These are phyloP conservation scores for Meriones psammophilus DNA, from an alignment of 2,797 vertebrate species.

Conservation along the genomic window DNA sequence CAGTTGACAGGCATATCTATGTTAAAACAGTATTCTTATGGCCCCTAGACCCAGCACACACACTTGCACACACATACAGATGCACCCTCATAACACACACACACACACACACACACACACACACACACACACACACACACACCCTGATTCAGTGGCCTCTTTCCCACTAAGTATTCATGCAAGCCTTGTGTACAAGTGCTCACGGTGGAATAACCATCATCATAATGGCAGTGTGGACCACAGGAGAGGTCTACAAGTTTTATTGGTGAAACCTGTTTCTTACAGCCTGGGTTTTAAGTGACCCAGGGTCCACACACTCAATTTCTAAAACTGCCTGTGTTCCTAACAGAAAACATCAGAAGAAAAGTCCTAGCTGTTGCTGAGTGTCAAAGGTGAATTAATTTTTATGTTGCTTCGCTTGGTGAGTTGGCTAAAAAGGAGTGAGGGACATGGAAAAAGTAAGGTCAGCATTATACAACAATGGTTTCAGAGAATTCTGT, in stretches of 20 bases:
- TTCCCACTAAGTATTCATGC: neutral
- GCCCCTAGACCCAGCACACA: no score
- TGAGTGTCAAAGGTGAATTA: neutral
- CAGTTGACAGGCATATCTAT: neutral
- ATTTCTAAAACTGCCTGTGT: slow-evolving; percentile 10
- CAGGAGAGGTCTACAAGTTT: fast-evolving
- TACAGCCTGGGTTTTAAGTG: neutral
- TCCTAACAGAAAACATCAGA: slow-evolving; percentile 41
- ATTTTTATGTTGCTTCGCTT: slow-evolving; percentile 22
- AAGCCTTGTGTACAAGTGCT: neutral
- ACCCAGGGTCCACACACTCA: neutral
- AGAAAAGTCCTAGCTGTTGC: neutral
- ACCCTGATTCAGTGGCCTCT: neutral
- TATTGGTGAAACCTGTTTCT: neutral
- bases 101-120: no score
- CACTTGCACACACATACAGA: neutral
- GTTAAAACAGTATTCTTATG: neutral
- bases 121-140: no score
- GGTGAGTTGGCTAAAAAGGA: neutral
- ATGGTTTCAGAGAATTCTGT: neutral
- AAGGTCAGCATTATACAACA: neutral
- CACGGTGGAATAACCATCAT: neutral
- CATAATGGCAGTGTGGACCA: neutral
- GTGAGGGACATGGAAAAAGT: neutral
- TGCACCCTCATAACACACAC: no score